A percentile compares a stretch with the other conserved stretches of the same genome.
These are phyloP conservation scores for Monomorium pharaonis DNA, from an alignment of 1,140 invertebrate species.

Conservation along the genomic window DNA sequence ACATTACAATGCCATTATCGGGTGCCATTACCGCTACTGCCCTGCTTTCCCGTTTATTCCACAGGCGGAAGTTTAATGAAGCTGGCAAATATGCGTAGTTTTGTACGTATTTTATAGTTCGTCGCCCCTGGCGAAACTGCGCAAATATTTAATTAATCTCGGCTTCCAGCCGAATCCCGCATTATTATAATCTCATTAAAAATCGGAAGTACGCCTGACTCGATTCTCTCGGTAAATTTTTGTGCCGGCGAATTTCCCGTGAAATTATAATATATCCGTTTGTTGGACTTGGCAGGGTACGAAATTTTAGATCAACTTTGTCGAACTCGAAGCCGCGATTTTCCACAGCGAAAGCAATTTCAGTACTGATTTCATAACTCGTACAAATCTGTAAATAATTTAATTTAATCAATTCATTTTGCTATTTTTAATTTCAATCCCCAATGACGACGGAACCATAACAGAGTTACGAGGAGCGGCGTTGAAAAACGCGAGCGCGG, in stretches of 20 bases:
- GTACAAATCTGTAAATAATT: background rate
- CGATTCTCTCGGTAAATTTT: background rate
- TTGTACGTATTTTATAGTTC: background rate
- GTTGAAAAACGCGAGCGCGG: background rate
- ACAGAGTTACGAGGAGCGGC: background rate
- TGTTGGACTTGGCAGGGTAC: no score
- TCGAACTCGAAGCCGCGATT: background rate
- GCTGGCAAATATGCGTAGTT: constrained; percentile 19
- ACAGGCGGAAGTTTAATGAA: constrained; percentile 38
- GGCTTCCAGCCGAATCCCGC: background rate
- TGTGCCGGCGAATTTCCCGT: background rate
- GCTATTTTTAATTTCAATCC: background rate
- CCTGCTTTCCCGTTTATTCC: constrained; percentile 4
- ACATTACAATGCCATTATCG: constrained; percentile 30
- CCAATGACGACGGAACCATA: no score
- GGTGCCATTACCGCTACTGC: background rate
- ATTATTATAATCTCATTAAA: constrained; percentile 11
- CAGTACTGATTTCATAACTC: background rate
- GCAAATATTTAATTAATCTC: constrained; percentile 31
- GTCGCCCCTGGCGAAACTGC: background rate
- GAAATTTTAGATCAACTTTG: background rate
- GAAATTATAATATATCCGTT: constrained; percentile 17
- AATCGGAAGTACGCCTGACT: background rate
- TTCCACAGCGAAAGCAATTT: background rate
- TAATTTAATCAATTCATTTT: background rate